Conservation (phyloP, 2,888 invertebrate species). For the Homarus gammarus region DNA sequence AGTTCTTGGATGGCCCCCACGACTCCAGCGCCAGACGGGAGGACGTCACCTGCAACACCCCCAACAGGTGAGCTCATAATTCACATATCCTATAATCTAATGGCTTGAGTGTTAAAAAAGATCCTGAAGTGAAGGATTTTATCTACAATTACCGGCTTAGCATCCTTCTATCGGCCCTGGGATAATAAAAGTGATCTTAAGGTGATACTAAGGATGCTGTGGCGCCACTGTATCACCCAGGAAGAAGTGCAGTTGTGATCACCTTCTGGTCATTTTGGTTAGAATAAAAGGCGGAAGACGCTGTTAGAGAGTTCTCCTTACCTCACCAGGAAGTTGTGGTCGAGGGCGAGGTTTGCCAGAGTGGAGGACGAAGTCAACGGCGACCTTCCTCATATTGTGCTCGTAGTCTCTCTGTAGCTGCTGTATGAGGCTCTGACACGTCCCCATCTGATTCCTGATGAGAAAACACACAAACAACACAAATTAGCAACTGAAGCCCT, state of each 20-base stretch:
- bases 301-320: background rate
- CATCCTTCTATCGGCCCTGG: background rate
- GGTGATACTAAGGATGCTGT: too few species aligned
- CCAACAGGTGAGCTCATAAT: background rate
- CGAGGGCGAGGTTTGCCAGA: conserved; percentile 80
- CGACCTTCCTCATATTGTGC: conserved; percentile 92
- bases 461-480: background rate
- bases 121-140: too few species aligned
- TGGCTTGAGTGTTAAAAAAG: too few species aligned
- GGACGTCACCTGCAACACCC: conserved; percentile 26
- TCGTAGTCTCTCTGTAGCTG: conserved; percentile 93
- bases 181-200: too few species aligned
- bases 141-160: too few species aligned
- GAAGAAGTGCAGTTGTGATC: too few species aligned
- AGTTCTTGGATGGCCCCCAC: conserved; percentile 54
- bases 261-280: too few species aligned
- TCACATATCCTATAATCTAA: too few species aligned
- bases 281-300: too few species aligned
- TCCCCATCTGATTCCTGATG: conserved; percentile 80
- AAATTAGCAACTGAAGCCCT: too few species aligned
- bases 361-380: conserved; percentile 93
- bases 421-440: conserved; percentile 83
- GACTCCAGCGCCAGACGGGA: conserved; percentile 48
- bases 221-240: too few species aligned
- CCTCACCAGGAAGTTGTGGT: conserved; percentile 7